phyloP scores from a whole-genome alignment of 2,888 invertebrate genomes.

The Caradrina kadenii region DNA sequence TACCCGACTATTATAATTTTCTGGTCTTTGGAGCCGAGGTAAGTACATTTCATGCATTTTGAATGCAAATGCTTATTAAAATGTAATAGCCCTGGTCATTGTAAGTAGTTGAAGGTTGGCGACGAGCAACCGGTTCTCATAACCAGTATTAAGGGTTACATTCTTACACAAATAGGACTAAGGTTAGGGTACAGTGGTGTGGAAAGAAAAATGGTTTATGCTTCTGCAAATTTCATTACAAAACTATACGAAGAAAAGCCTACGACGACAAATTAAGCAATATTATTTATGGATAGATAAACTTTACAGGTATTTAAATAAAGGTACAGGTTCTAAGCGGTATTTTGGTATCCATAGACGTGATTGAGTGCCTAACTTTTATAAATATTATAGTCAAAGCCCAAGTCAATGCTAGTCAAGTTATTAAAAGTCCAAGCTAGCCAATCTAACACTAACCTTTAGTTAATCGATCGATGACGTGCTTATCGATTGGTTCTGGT shows the following conservation, averaged over 20 bases:
- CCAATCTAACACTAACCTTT: neutral
- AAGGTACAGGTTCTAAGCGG: too few relatives aligned
- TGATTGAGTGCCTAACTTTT: too few relatives aligned
- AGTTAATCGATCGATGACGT: neutral
- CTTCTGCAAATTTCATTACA: neutral
- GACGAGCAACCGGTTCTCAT: conserved; percentile 58
- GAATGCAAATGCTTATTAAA: conserved; percentile 47
- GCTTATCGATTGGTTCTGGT: neutral
- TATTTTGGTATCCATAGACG: too few relatives aligned
- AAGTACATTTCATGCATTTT: conserved; percentile 28
- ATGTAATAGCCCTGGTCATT: conserved; percentile 47
- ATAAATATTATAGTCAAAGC: neutral
- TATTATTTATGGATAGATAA: too few relatives aligned
- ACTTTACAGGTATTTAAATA: too few relatives aligned
- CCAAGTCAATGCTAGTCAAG: neutral
- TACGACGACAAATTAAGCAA: neutral
- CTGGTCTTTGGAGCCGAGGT: conserved; percentile 14
- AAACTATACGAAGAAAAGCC: neutral
- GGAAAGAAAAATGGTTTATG: neutral
- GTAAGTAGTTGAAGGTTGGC: conserved; percentile 54
- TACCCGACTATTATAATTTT: conserved; percentile 22
- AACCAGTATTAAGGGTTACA: conserved; percentile 58
- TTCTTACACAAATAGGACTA: conserved; percentile 49
- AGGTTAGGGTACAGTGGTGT: conserved; percentile 32
- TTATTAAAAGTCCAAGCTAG: neutral